Evolutionary conservation across 2,888 invertebrate species (phyloP).

Genomic region (Camponotus fellah): DNA sequence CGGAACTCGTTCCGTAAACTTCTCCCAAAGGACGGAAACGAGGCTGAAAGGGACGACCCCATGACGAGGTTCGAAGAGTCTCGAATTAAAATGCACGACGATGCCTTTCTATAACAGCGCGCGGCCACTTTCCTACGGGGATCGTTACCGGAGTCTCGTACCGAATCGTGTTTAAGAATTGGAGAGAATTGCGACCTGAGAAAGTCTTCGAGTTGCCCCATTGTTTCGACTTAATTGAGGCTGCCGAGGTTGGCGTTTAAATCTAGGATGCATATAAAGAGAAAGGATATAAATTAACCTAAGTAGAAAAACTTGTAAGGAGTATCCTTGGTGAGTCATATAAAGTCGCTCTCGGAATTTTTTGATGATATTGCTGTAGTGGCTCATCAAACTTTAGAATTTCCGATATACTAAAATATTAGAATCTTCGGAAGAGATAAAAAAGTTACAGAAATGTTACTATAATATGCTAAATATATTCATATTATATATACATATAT

Average conservation of each 20-base stretch:
- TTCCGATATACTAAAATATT: not conserved
- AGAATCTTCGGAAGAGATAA: not conserved
- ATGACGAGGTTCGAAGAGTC: constrained; percentile 46
- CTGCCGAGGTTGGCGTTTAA: not conserved
- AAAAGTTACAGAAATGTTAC: not conserved
- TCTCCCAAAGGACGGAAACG: constrained; percentile 56
- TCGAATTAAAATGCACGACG: constrained; percentile 72
- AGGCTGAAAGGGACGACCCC: constrained; percentile 35
- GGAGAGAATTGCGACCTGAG: constrained; percentile 44
- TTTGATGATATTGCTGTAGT: not conserved
- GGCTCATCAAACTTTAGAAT: not conserved
- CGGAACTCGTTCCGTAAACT: constrained; percentile 64
- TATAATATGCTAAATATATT: not conserved
- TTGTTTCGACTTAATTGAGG: constrained; percentile 61
- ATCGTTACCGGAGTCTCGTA: constrained; percentile 34
- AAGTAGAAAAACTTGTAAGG: not conserved
- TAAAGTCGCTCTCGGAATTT: constrained; percentile 4
- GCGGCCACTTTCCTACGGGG: constrained; percentile 60
- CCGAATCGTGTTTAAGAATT: constrained; percentile 44
- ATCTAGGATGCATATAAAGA: constrained; percentile 8
- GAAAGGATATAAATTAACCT: constrained; percentile 16
- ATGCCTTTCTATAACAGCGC: constrained; percentile 23
- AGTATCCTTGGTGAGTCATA: not conserved
- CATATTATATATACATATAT: not conserved
- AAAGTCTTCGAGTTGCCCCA: constrained; percentile 43